Evolutionary conservation across 2,797 vertebrate genomes (phyloP).

Genomic region (Paratrypauchen microcephalus): DNA sequence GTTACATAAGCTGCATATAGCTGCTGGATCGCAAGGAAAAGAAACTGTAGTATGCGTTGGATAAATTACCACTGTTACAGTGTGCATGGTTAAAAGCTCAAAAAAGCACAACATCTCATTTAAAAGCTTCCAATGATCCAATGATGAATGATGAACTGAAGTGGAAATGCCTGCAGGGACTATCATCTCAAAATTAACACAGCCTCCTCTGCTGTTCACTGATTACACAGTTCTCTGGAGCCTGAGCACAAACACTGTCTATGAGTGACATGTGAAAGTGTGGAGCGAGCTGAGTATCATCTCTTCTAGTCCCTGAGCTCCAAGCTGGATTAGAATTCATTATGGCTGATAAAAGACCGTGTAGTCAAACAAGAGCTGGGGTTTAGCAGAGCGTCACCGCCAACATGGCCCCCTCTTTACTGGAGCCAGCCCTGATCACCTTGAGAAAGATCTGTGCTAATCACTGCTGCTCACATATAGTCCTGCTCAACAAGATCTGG

Average conservation of each 20-base stretch:
- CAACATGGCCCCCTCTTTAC: conserved; percentile 22
- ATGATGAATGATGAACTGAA: too few relatives aligned
- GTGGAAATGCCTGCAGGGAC: too few relatives aligned
- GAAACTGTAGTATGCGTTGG: too few relatives aligned
- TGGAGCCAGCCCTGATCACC: conserved; percentile 61
- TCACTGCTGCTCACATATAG: conserved; percentile 24
- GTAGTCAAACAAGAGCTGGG: conserved; percentile 17
- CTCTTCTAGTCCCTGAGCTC: conserved; percentile 25
- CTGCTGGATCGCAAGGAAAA: too few relatives aligned
- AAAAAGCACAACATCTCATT: too few relatives aligned
- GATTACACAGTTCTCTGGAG: not conserved
- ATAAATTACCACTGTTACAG: too few relatives aligned
- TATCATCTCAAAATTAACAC: not conserved
- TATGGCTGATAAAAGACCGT: conserved; percentile 35
- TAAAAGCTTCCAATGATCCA: too few relatives aligned
- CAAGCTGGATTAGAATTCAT: conserved; percentile 59
- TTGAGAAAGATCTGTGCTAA: conserved; percentile 47
- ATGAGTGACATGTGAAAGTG: not conserved
- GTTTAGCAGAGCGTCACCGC: conserved; percentile 18
- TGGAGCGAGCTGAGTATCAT: conserved; percentile 17
- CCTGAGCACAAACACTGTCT: not conserved
- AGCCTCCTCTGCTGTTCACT: not conserved
- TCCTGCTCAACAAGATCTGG: too few relatives aligned
- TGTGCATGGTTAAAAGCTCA: too few relatives aligned
- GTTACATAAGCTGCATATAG: too few relatives aligned